Conservation (phyloP, 2,113 vertebrate genomes). For the Hippoglossus stenolepis region DNA sequence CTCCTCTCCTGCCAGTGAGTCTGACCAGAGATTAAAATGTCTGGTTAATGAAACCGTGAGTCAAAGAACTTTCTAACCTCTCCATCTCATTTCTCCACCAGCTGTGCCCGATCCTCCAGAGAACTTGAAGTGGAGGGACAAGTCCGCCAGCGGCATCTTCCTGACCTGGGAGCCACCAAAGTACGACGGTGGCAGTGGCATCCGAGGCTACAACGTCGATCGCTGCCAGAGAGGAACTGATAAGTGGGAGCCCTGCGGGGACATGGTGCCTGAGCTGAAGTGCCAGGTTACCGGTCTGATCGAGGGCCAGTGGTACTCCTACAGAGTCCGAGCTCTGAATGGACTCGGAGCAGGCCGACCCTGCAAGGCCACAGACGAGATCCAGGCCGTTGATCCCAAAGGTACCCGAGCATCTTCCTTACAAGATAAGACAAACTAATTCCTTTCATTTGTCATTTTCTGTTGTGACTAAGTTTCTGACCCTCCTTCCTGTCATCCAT, state of each 20-base stretch:
- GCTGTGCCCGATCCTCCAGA: conserved; percentile 97
- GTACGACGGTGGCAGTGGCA: conserved; percentile 92
- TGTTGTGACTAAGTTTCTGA: not conserved
- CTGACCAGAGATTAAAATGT: not conserved
- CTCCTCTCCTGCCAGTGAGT: conserved; percentile 95
- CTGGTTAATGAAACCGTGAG: not conserved
- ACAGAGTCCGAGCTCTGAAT: conserved; percentile 95
- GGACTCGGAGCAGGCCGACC: conserved; percentile 90
- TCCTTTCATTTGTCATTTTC: not conserved
- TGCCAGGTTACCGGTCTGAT: conserved; percentile 90
- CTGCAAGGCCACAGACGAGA: conserved; percentile 95
- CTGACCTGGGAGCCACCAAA: conserved; percentile 96
- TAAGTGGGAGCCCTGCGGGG: conserved; percentile 95
- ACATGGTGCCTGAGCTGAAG: conserved; percentile 91
- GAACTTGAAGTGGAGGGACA: conserved; percentile 97
- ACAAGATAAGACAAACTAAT: not conserved
- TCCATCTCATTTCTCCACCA: conserved; percentile 48
- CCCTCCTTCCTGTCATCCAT: not conserved
- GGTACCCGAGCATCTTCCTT: conserved; percentile 77
- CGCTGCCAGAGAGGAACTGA: conserved; percentile 94
- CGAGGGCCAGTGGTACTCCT: conserved; percentile 97
- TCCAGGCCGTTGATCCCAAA: conserved; percentile 94
- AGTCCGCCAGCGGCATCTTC: conserved; percentile 94
- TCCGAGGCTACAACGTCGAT: conserved; percentile 95
- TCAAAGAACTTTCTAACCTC: not conserved